Evolutionary conservation across 2,797 vertebrate species (phyloP).

Genomic region (Dallia pectoralis): DNA sequence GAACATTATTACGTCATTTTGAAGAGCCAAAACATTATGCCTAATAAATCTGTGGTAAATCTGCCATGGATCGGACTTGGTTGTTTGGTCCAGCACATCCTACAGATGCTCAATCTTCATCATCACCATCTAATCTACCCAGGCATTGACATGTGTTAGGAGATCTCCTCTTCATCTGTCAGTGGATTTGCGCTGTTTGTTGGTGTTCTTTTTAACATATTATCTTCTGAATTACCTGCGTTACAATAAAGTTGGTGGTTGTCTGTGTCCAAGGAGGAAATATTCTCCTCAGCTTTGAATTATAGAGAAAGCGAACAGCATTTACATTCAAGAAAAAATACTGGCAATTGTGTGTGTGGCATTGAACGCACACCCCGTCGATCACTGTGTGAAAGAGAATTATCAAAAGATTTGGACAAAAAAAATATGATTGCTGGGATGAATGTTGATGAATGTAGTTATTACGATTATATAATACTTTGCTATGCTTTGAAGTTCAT

Average conservation of each 20-base stretch:
- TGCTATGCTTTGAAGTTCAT: background rate
- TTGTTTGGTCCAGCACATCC: too few relatives aligned
- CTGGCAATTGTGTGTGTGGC: background rate
- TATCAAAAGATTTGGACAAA: background rate
- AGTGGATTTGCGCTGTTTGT: too few relatives aligned
- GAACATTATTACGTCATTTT: background rate
- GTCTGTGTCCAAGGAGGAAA: constrained; percentile 24
- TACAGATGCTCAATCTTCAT: too few relatives aligned
- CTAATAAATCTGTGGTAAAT: too few relatives aligned
- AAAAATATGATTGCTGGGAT: background rate
- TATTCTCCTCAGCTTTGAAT: constrained; percentile 23
- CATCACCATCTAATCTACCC: too few relatives aligned
- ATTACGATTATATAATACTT: background rate
- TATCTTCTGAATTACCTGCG: constrained; percentile 22
- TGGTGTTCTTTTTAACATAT: too few relatives aligned
- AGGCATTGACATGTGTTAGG: too few relatives aligned
- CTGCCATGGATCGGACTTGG: too few relatives aligned
- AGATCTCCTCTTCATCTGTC: too few relatives aligned
- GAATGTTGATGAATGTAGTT: background rate
- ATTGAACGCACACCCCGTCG: background rate
- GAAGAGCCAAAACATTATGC: too few relatives aligned
- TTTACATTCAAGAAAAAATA: constrained; percentile 10
- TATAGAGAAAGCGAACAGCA: constrained; percentile 14
- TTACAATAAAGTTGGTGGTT: constrained; percentile 28
- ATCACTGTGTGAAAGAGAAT: background rate